Conservation (phyloP, 2,797 vertebrate genomes). For the Diplodus sargus region DNA sequence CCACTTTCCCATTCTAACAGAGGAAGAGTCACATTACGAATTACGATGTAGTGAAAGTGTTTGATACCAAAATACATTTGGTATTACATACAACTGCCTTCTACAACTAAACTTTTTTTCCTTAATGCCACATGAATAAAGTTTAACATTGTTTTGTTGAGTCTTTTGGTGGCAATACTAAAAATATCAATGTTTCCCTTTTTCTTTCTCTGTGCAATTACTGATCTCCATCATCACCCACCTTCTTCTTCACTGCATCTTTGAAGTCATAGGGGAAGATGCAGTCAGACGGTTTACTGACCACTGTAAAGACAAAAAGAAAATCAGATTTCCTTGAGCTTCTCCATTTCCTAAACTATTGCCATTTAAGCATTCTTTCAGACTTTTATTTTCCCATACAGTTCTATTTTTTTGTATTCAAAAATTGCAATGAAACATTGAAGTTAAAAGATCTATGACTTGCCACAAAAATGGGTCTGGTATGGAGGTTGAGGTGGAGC, state of each 20-base stretch:
- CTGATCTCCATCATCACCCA: constrained; percentile 64
- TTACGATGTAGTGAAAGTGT: too few relatives aligned
- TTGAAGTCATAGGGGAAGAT: constrained; percentile 96
- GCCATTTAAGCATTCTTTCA: too few relatives aligned
- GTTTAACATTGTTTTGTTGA: not conserved
- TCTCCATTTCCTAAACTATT: fast-evolving
- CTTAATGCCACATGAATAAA: not conserved
- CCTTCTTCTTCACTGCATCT: constrained; percentile 91
- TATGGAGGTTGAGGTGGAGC: constrained; percentile 92
- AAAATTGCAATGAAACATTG: not conserved
- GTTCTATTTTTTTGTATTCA: not conserved
- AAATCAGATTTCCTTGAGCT: too few relatives aligned
- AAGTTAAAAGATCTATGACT: constrained; percentile 48
- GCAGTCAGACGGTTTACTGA: constrained; percentile 93
- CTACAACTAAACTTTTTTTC: too few relatives aligned
- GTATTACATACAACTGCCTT: too few relatives aligned
- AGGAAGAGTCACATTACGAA: not conserved
- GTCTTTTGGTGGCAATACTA: too few relatives aligned
- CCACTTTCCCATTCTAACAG: constrained; percentile 92
- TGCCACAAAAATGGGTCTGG: constrained; percentile 96
- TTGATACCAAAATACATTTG: not conserved
- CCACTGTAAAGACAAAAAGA: constrained; percentile 82
- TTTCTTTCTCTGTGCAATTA: not conserved
- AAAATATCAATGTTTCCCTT: too few relatives aligned
- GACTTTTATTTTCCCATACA: not conserved